phyloP scores from a whole-genome alignment of 2,113 vertebrate species.

The Platichthys stellatus region DNA sequence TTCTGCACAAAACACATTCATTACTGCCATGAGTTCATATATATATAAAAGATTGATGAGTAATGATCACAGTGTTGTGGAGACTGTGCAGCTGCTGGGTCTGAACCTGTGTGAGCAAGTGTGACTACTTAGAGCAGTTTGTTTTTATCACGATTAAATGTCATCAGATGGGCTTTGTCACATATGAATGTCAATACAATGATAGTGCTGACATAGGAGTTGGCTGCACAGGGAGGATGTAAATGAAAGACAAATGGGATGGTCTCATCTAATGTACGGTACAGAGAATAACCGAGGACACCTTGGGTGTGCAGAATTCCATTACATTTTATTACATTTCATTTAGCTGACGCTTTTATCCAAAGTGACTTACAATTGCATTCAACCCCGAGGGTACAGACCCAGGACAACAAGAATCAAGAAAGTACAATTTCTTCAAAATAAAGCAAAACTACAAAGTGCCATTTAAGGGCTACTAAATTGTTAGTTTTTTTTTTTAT shows the following conservation, averaged over 20 bases:
- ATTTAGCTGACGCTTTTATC: too few relatives aligned
- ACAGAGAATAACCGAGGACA: neutral
- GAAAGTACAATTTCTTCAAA: too few relatives aligned
- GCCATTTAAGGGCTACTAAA: too few relatives aligned
- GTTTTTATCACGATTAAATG: constrained; percentile 26
- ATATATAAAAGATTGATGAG: constrained; percentile 1
- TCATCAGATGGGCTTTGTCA: constrained; percentile 4
- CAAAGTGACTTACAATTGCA: too few relatives aligned
- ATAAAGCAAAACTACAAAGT: too few relatives aligned
- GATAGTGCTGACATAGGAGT: constrained; percentile 1
- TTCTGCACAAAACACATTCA: too few relatives aligned
- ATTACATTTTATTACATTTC: too few relatives aligned
- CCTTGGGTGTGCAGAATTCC: neutral
- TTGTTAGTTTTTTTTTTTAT: too few relatives aligned
- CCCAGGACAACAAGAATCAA: too few relatives aligned
- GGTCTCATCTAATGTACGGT: neutral
- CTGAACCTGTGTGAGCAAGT: neutral
- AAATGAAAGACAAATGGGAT: constrained; percentile 17
- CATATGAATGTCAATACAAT: neutral
- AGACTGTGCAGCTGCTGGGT: too few relatives aligned
- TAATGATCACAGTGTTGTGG: constrained; percentile 13
- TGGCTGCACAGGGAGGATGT: neutral
- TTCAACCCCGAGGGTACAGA: too few relatives aligned
- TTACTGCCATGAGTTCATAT: neutral
- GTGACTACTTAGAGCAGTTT: constrained; percentile 6